Conservation (phyloP, 2,888 invertebrate genomes). For the Lacanobia wlatinum region DNA sequence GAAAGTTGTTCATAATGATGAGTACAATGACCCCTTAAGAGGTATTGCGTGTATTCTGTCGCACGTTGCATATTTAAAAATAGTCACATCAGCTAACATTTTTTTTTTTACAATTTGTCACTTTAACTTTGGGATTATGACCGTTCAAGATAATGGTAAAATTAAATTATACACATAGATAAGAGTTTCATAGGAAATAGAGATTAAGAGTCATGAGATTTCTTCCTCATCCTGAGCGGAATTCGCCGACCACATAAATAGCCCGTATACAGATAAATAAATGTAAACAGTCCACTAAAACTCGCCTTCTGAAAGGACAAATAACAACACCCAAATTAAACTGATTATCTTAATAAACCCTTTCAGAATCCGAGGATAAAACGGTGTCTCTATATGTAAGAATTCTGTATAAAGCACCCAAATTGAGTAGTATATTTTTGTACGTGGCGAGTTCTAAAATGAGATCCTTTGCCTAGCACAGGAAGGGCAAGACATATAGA, state of each 20-base stretch:
- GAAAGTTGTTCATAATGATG: no score
- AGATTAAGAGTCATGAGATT: no score
- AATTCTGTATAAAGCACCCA: conserved; percentile 75
- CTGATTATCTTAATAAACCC: background rate
- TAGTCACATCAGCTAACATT: no score
- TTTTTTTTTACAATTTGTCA: no score
- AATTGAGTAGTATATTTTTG: conserved; percentile 74
- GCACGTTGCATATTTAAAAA: no score
- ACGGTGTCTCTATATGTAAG: conserved; percentile 71
- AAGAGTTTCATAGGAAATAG: no score
- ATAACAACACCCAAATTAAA: background rate
- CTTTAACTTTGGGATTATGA: no score
- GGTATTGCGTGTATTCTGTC: no score
- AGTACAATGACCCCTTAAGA: no score
- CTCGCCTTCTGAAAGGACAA: background rate
- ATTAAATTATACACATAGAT: no score
- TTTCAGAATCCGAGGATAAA: background rate
- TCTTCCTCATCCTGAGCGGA: background rate
- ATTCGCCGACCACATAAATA: background rate
- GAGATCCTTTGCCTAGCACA: conserved; percentile 29
- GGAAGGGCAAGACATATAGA: conserved; percentile 51
- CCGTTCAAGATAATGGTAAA: no score
- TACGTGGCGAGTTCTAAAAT: conserved; percentile 78
- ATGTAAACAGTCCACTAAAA: conserved; percentile 14
- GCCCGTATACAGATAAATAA: background rate